Base-by-base conservation (phyloP, 2,888 invertebrate species). In the Torymus aiolomorphi region DNA sequence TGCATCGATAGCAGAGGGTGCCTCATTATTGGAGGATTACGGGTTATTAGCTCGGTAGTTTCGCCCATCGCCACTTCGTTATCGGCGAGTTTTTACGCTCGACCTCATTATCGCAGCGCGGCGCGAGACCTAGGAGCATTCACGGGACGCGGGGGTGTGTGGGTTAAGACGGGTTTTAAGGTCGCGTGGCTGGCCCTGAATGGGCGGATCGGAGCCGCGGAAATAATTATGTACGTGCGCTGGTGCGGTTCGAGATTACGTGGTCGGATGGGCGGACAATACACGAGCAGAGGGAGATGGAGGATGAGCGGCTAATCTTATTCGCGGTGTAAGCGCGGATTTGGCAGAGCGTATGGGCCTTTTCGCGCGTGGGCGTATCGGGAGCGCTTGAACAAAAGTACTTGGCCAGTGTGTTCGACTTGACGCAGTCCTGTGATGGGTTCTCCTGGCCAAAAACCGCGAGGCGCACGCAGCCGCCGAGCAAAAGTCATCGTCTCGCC, bases 11-110 rank as follows among this genome's bases (percentile, higher is more conserved):
- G 65, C 63, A 12, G 49, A 57, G 74, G 49, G 51, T 20, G 86
- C 86, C 86, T 89, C 89, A 87, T 89, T 89, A 88, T 86, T 85
- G 87, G 84, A 83, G 89, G 88, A 89, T 89, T 89, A 88, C 87
- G 85, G 86, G 87, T 88, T 87, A 88, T 89, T 88, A 89, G 87
- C 86, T 85, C 84, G 31, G 31, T 31, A 31, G 31, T 31, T 31
- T 31, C 57, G 18, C 42, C 65, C 59, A 18, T 12, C 24, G n/a
- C 2, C 14, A 20, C 52, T 73, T 73, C 73, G 62, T 73, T 78
- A 78, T 78, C 62, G 73, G 49, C 12, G 18, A 62, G 59, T 78
- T 74, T 73, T 79, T 70, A 63, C 63, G 57, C 14, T 4, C 71
- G 52, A 66, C 24, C 70, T 70, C 54, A 75, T 75, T 70, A 79